Conservation (phyloP, 2,888 invertebrate species). For the Eristalinus sepulchralis region DNA sequence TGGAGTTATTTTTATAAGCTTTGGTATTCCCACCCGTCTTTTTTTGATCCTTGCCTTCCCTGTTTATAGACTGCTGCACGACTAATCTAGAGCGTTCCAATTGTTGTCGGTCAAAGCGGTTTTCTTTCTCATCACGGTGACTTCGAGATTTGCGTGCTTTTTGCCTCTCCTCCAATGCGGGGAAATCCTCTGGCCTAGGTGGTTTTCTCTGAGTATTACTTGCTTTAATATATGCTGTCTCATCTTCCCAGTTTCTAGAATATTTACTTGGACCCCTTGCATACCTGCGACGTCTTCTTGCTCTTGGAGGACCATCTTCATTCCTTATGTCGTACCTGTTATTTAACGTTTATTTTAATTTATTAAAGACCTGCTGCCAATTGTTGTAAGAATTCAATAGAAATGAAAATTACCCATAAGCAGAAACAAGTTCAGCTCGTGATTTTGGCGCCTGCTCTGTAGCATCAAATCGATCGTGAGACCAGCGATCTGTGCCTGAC, state of each 20-base stretch:
- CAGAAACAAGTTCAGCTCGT: conserved; percentile 89
- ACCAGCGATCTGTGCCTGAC: conserved; percentile 86
- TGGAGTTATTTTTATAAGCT: conserved; percentile 56
- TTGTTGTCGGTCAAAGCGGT: conserved; percentile 75
- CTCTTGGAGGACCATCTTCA: conserved; percentile 94
- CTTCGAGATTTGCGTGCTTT: conserved; percentile 72
- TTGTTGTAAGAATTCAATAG: background rate
- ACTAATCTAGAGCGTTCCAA: conserved; percentile 43
- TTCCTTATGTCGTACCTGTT: conserved; percentile 92
- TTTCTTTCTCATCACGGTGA: conserved; percentile 79
- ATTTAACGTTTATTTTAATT: conserved; percentile 56
- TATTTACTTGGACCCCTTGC: conserved; percentile 96
- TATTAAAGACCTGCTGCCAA: background rate
- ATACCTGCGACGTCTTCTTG: conserved; percentile 91
- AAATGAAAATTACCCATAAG: conserved; percentile 89
- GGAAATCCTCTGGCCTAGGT: conserved; percentile 83
- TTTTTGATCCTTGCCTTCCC: conserved; percentile 47
- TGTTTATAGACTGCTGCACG: conserved; percentile 26
- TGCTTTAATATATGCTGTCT: conserved; percentile 90
- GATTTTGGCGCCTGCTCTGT: conserved; percentile 90
- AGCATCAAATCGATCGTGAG: conserved; percentile 87
- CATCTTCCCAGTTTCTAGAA: conserved; percentile 95
- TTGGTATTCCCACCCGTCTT: conserved; percentile 41
- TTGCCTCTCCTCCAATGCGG: conserved; percentile 80
- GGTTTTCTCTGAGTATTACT: conserved; percentile 79